Conservation (phyloP, 1,140 invertebrate genomes). For the Saccostrea echinata region DNA sequence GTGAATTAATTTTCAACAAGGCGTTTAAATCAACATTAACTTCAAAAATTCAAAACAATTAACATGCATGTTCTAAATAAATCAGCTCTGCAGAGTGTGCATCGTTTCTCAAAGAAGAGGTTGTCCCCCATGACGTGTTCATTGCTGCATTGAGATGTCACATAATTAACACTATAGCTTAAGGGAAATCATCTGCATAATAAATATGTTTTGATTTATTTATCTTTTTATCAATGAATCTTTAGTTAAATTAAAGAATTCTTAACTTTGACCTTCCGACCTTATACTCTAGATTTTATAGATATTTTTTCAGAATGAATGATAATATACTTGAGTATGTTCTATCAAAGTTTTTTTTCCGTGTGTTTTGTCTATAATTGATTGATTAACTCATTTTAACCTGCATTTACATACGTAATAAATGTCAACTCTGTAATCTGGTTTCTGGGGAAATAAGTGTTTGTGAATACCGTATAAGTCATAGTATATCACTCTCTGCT, state of each 20-base stretch:
- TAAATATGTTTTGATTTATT: neutral
- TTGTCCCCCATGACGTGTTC: slow-evolving; percentile 9
- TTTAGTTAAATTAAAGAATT: neutral
- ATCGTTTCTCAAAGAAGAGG: neutral
- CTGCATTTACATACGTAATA: neutral
- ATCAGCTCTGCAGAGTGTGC: neutral
- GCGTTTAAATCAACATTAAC: neutral
- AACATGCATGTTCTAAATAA: neutral
- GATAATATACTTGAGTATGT: neutral
- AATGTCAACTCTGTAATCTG: neutral
- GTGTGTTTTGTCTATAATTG: neutral
- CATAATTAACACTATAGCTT: neutral
- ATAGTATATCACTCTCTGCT: neutral
- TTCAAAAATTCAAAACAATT: neutral
- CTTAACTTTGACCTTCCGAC: neutral
- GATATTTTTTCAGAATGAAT: neutral
- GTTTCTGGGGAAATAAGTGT: neutral
- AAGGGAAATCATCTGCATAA: neutral
- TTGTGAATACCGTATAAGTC: neutral
- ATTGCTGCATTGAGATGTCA: neutral
- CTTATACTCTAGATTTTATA: neutral
- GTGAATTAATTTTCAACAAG: neutral
- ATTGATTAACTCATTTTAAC: slow-evolving; percentile 12
- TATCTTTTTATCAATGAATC: neutral
- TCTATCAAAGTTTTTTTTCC: neutral